Evolutionary conservation across 2,888 invertebrate species (phyloP).

Genomic region (Panopea generosa): DNA sequence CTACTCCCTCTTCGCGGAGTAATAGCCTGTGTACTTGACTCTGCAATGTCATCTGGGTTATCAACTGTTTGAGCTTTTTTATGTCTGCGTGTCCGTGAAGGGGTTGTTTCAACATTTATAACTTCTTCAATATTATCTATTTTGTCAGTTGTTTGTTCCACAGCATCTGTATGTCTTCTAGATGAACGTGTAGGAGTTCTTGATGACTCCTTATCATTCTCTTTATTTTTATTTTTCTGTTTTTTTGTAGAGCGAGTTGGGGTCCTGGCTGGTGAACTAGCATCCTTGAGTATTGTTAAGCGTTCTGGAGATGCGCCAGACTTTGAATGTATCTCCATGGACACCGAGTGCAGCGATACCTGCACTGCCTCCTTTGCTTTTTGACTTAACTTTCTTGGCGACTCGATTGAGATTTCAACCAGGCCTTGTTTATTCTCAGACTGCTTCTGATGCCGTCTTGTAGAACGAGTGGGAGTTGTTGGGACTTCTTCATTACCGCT

Average conservation of each 20-base stretch:
- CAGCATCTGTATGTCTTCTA: constrained; percentile 5
- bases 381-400: constrained; percentile 39
- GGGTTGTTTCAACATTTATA: too few species aligned
- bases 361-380: constrained; percentile 52
- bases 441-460: constrained; percentile 9
- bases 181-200: constrained; percentile 33
- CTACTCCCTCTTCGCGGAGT: not conserved
- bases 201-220: constrained; percentile 6
- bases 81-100: too few species aligned
- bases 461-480: constrained; percentile 29
- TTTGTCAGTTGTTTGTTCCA: too few species aligned
- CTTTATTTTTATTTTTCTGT: constrained; percentile 15
- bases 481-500: not conserved
- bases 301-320: constrained; percentile 23
- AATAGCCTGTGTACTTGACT: not conserved
- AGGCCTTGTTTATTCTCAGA: constrained; percentile 21
- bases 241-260: constrained; percentile 31
- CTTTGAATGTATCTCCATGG: constrained; percentile 26
- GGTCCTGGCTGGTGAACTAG: constrained; percentile 22
- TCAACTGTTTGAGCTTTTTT: too few species aligned
- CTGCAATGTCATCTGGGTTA: not conserved
- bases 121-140: too few species aligned
- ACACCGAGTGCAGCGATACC: constrained; percentile 39
- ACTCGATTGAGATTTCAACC: constrained; percentile 21
- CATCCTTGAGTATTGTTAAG: constrained; percentile 45